Evolutionary conservation across 1,140 invertebrate species (phyloP).

Genomic region (Contarinia nasturtii): DNA sequence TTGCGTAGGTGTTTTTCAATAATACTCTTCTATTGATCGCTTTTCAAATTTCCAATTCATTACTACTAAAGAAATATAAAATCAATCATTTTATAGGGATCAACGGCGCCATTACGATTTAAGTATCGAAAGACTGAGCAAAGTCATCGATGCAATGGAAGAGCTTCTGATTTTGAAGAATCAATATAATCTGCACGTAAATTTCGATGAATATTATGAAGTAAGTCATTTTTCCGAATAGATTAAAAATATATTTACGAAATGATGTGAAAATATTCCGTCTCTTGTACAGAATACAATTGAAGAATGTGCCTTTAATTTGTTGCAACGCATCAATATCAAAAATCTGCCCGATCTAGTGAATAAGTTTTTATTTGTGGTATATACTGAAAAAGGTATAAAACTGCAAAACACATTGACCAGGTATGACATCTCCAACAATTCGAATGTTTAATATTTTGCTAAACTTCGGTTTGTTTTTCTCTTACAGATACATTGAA

Average conservation of each 20-base stretch:
- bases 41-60: not conserved
- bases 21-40: not conserved
- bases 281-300: slow-evolving; percentile 9
- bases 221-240: not conserved
- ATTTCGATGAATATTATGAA: slow-evolving; percentile 14
- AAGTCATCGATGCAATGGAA: slow-evolving; percentile 16
- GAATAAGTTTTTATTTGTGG: slow-evolving; percentile 18
- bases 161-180: slow-evolving; percentile 18
- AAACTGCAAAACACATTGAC: slow-evolving; percentile 14
- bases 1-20: slow-evolving; percentile 10
- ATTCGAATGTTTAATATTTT: too few species aligned
- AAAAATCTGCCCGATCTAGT: slow-evolving; percentile 16
- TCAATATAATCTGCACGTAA: slow-evolving; percentile 16
- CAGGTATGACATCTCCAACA: slow-evolving; percentile 6
- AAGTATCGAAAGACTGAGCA: slow-evolving; percentile 15
- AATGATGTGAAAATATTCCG: not conserved
- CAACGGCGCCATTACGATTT: slow-evolving; percentile 16
- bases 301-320: slow-evolving; percentile 17
- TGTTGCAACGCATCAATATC: slow-evolving; percentile 19
- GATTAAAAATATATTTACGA: not conserved
- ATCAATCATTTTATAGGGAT: slow-evolving; percentile 12
- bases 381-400: slow-evolving; percentile 18
- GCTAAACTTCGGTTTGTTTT: too few species aligned
- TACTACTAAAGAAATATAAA: too few species aligned
- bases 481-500: slow-evolving; percentile 7